These are phyloP conservation scores for Drosophila sp. DNA, from an alignment of 1,140 invertebrate genomes.

Conservation along the genomic window DNA sequence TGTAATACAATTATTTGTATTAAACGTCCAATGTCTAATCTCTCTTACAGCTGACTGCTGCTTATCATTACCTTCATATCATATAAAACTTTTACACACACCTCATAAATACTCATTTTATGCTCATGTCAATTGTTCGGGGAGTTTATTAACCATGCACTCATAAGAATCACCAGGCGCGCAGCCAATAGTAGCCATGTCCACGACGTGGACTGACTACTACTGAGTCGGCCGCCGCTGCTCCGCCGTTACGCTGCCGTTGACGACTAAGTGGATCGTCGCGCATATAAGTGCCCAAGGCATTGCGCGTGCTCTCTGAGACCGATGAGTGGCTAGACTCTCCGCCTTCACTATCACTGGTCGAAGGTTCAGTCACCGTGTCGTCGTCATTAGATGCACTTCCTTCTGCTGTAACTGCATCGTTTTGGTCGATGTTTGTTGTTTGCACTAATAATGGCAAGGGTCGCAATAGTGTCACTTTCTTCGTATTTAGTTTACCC, in stretches of 20 bases:
- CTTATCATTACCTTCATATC: slow-evolving; percentile 39
- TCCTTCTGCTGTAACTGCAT: slow-evolving; percentile 3
- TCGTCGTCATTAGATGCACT: slow-evolving; percentile 5
- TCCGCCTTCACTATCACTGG: slow-evolving; percentile 15
- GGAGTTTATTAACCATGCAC: slow-evolving; percentile 52
- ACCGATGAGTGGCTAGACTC: slow-evolving; percentile 25
- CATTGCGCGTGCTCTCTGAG: slow-evolving; percentile 65
- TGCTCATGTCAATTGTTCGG: slow-evolving; percentile 29
- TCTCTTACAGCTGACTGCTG: slow-evolving; percentile 51
- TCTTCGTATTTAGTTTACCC: slow-evolving; percentile 42
- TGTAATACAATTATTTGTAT: slow-evolving; percentile 49
- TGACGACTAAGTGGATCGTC: slow-evolving; percentile 59
- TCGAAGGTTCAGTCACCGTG: slow-evolving; percentile 15
- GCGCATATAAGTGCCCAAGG: slow-evolving; percentile 58
- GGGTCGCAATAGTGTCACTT: slow-evolving; percentile 47
- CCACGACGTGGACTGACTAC: slow-evolving; percentile 28
- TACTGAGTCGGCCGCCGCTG: neutral
- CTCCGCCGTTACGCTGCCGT: slow-evolving; percentile 49
- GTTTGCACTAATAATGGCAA: slow-evolving; percentile 25
- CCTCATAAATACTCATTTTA: slow-evolving; percentile 57
- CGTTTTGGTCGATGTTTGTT: slow-evolving; percentile 20
- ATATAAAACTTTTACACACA: slow-evolving; percentile 27
- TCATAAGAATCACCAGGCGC: slow-evolving; percentile 41
- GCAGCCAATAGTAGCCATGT: slow-evolving; percentile 37
- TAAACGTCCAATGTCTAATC: slow-evolving; percentile 14